phyloP scores from a whole-genome alignment of 2,113 vertebrate genomes.

The Chascanopsetta lugubris region DNA sequence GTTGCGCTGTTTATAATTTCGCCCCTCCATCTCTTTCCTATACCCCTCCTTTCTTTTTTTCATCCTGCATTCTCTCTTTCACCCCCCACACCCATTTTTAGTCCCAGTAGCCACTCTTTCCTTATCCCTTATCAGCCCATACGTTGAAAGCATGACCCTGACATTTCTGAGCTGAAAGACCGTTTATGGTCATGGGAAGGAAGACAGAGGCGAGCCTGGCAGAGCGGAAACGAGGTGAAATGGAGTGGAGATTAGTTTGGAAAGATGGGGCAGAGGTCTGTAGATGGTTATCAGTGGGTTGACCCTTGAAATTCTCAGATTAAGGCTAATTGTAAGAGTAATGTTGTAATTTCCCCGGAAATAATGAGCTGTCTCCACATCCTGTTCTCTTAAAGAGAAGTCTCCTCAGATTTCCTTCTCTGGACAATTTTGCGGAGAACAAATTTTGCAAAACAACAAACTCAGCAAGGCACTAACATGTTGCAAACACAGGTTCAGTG shows the following conservation, averaged over 20 bases:
- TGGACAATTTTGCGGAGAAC: too few species aligned
- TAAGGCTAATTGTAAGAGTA: background rate
- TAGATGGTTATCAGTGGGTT: background rate
- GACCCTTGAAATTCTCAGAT: background rate
- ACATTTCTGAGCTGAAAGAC: slow-evolving; percentile 43
- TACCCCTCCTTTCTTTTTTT: slow-evolving; percentile 18
- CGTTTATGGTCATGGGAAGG: slow-evolving; percentile 71
- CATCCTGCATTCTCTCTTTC: slow-evolving; percentile 31
- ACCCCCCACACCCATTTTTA: slow-evolving; percentile 17
- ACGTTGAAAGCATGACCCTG: slow-evolving; percentile 63
- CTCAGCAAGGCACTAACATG: too few species aligned
- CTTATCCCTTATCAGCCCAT: slow-evolving; percentile 51
- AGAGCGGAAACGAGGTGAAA: slow-evolving; percentile 35
- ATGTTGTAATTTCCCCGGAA: background rate
- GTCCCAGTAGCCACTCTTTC: slow-evolving; percentile 36
- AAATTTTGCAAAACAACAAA: too few species aligned
- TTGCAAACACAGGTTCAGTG: too few species aligned
- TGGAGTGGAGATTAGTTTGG: slow-evolving; percentile 12
- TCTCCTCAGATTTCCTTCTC: too few species aligned
- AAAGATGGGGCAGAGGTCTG: background rate
- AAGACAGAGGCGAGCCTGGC: slow-evolving; percentile 34
- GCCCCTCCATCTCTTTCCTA: slow-evolving; percentile 7
- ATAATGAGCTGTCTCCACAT: background rate
- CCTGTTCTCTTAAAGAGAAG: too few species aligned
- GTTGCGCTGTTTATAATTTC: too few species aligned